phyloP scores from a whole-genome alignment of 2,797 vertebrate genomes.

The Pangasius mekongensis region DNA sequence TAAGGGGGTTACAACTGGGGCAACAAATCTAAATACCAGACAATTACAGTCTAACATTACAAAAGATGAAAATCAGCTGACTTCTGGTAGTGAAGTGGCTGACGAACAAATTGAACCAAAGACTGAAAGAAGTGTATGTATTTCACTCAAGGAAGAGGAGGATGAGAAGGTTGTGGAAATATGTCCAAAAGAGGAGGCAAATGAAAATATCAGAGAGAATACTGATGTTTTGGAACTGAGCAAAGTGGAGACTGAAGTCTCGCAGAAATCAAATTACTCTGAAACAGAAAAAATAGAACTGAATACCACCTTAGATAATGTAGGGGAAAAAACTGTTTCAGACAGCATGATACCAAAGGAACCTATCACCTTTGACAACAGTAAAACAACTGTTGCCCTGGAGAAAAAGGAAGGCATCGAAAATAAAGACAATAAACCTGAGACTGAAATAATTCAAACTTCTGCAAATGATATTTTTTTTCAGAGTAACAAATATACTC shows the following conservation, averaged over 20 bases:
- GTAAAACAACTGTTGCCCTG: slow-evolving; percentile 1
- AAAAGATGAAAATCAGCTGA: slow-evolving; percentile 55
- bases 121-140: slow-evolving; percentile 60
- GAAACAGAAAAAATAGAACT: slow-evolving; percentile 61
- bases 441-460: background rate
- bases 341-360: slow-evolving; percentile 65
- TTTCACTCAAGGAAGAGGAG: slow-evolving; percentile 59
- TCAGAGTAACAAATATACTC: slow-evolving; percentile 16
- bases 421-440: slow-evolving; percentile 10
- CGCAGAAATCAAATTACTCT: slow-evolving; percentile 61
- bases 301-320: background rate
- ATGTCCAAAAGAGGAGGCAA: slow-evolving; percentile 43
- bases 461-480: background rate
- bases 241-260: slow-evolving; percentile 27
- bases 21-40: slow-evolving; percentile 8
- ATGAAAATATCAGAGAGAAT: slow-evolving; percentile 31
- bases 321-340: slow-evolving; percentile 50
- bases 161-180: slow-evolving; percentile 23
- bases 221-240: slow-evolving; percentile 15
- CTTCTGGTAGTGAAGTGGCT: slow-evolving; percentile 46
- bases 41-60: slow-evolving; percentile 23
- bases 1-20: background rate
- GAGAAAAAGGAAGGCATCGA: slow-evolving; percentile 33
- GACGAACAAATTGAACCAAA: slow-evolving; percentile 68
- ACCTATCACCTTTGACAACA: slow-evolving; percentile 26